phyloP scores from a whole-genome alignment of 2,888 invertebrate genomes.

The Eupithecia exiguata region DNA sequence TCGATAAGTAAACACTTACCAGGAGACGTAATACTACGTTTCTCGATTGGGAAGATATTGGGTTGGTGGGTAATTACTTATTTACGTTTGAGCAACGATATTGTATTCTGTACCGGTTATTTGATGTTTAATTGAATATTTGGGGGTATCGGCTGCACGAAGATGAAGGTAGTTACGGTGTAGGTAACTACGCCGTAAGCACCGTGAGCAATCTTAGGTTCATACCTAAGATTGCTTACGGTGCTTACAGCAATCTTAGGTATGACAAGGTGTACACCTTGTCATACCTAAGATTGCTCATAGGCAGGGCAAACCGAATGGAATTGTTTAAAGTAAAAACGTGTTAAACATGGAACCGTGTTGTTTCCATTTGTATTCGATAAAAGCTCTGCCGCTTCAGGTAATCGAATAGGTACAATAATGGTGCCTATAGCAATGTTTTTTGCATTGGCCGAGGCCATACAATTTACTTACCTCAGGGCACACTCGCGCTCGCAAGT shows the following conservation, averaged over 20 bases:
- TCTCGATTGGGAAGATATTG: neutral
- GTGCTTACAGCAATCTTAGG: too few species aligned
- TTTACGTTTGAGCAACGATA: neutral
- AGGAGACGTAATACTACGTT: neutral
- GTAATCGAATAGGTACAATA: neutral
- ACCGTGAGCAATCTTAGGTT: too few species aligned
- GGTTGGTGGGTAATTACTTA: neutral
- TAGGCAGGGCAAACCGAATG: too few species aligned
- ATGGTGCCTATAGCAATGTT: too few species aligned
- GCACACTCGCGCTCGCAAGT: neutral
- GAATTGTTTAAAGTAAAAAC: neutral
- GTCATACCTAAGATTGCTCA: neutral
- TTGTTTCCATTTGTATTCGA: conserved; percentile 1
- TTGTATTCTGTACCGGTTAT: neutral
- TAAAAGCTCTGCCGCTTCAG: neutral
- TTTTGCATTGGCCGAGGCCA: neutral
- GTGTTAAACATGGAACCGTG: neutral
- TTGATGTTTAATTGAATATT: neutral
- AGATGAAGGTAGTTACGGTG: neutral
- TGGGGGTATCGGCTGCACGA: neutral
- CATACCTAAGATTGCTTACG: too few species aligned
- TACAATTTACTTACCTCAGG: neutral
- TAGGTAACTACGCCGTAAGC: too few species aligned
- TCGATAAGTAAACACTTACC: conserved; percentile 3
- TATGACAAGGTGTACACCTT: neutral